Base-by-base conservation (phyloP, 2,797 vertebrate genomes). In the Danio tinwini region DNA sequence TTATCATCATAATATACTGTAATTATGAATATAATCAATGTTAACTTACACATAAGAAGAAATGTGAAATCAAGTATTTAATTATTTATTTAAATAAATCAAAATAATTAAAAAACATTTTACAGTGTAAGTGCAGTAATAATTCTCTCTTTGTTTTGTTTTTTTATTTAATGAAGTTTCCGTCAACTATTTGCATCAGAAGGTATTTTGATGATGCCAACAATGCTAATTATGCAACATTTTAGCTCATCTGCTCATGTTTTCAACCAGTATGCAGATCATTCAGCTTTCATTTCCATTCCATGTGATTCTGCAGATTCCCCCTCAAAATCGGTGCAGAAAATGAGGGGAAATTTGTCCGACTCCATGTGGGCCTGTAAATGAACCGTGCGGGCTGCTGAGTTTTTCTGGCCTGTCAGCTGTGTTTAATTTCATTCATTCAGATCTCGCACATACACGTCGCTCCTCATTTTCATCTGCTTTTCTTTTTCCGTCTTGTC, bases 401-500 rank as follows among this genome's bases (percentile, higher is more conserved):
- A 52, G n/a, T 52, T 21, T 75, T 63, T 52, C 39, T 42, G 59
- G 73, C n/a, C 17, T 64, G 73, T 75, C 73, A 75, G 47, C 29
- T 10, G 42, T 75, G 21, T 64, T 75, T 64, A 53, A 53, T 39
- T 63, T 64, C 17, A 63, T 52, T 64, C 47, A 52, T 73, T 13
- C 6, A 64, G 49, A 39, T 56, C 40, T 65, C 50, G 56, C 47
- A 63, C 59, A 64, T 29, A n/a, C 47, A 65, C 61, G 61, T 53
- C 65, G 61, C 14, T 21, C 16, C 47, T 3, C 40, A 72, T 79
- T 64, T 63, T 45, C 77, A 45, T 67, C 63, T 64, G 68, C 47
- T 29, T 56, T 56, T 67, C 58, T 4, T 59, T 59, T 45, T 62
- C 44, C 44, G 52, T 74, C 39, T 53, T 39, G n/a, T 69, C 42